A percentile compares a stretch with the other conserved stretches of the same genome.
phyloP scores from a whole-genome alignment of 53 echinoderm and acorn worm species.

The Temnopleurus reevesii region DNA sequence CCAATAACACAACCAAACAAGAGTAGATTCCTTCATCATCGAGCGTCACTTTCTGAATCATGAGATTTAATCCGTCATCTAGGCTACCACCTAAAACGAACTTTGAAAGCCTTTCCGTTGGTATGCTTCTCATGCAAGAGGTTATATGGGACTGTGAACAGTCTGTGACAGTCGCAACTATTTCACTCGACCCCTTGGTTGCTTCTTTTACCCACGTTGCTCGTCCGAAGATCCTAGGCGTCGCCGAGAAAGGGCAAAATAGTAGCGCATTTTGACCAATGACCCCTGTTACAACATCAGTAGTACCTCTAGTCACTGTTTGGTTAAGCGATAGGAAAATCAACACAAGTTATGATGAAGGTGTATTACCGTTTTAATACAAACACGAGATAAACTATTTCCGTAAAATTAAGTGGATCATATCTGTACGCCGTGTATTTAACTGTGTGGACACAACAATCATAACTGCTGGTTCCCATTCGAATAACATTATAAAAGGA shows the following conservation, averaged over 20 bases:
- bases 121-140: background rate
- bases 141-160: background rate
- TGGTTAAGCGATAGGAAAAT: too few species aligned
- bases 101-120: background rate
- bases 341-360: too few species aligned
- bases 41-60: background rate
- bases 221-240: background rate
- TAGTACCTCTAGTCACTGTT: too few species aligned
- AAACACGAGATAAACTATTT: too few species aligned
- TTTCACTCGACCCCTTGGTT: background rate
- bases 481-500: too few species aligned
- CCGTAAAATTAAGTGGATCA: too few species aligned
- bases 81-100: background rate
- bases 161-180: background rate
- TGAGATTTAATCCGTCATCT: background rate
- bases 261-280: background rate
- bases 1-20: background rate
- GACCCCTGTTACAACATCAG: background rate
- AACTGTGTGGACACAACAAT: too few species aligned
- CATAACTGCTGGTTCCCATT: too few species aligned
- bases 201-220: background rate
- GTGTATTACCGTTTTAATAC: too few species aligned
- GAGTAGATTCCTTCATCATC: background rate
- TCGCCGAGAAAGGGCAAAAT: background rate
- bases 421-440: too few species aligned